Conservation (phyloP, 2,797 vertebrate species). For the Mallotus villosus region DNA sequence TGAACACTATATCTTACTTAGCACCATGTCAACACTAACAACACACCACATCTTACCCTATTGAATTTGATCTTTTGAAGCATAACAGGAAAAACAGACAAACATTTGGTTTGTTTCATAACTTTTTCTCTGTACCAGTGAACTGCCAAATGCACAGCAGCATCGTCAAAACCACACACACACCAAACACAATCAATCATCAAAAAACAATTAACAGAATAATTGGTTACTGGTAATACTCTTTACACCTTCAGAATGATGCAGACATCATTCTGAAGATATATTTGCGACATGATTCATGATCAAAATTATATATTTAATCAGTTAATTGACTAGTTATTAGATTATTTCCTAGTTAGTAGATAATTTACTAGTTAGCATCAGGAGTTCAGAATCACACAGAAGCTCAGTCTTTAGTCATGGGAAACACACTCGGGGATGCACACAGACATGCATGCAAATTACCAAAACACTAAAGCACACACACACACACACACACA, state of each 20-base stretch:
- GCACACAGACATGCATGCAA: conserved; percentile 32
- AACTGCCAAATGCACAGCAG: neutral
- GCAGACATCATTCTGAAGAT: neutral
- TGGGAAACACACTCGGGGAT: conserved; percentile 2
- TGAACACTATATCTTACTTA: neutral
- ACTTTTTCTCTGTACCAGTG: no score
- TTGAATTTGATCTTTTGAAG: conserved; percentile 87
- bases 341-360: neutral
- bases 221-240: neutral
- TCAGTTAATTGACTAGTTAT: no score
- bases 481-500: conserved; percentile 24
- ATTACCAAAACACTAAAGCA: conserved; percentile 13
- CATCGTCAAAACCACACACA: neutral
- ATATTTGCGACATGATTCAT: neutral
- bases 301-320: neutral
- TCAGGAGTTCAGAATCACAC: neutral
- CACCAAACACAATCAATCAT: conserved; percentile 1
- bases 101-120: conserved; percentile 18
- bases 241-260: neutral
- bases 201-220: neutral
- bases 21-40: conserved; percentile 6
- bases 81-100: conserved; percentile 62
- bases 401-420: neutral
- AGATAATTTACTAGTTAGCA: neutral
- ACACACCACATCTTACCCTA: conserved; percentile 84